Percentiles rank a stretch among this genome's conserved stretches.
phyloP scores from a whole-genome alignment of 2,797 vertebrate species.

The Thripadectes ignobilis region DNA sequence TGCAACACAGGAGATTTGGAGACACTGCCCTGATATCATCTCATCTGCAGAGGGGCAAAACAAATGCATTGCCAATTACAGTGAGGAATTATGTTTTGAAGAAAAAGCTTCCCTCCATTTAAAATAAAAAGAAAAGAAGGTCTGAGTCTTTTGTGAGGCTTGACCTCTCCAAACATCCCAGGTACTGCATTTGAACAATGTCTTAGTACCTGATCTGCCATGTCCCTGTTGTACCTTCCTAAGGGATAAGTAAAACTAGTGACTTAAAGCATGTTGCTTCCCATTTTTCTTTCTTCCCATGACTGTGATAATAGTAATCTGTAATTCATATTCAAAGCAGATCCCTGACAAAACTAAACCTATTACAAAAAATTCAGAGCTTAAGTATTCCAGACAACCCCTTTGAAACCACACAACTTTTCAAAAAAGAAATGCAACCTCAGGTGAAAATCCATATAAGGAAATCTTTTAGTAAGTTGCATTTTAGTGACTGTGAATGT shows the following conservation, averaged over 20 bases:
- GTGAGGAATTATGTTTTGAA: background rate
- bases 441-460: background rate
- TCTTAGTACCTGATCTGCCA: background rate
- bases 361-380: background rate
- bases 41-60: background rate
- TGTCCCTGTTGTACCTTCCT: background rate
- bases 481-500: background rate
- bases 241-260: background rate
- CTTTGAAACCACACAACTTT: background rate
- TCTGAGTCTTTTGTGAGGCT: background rate
- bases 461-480: background rate
- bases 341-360: background rate
- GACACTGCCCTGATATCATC: background rate
- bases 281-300: background rate
- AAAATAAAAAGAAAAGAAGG: background rate
- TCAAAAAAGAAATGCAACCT: background rate
- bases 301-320: background rate
- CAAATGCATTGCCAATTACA: background rate
- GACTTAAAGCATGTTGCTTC: background rate
- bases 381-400: background rate
- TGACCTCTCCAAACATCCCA: background rate
- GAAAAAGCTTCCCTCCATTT: background rate
- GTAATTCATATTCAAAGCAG: background rate
- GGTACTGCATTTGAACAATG: background rate
- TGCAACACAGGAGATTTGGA: background rate